A percentile compares a stretch with the other conserved stretches of the same genome.
These are phyloP conservation scores for Tor tambroides DNA, from an alignment of 2,113 vertebrate species.

Conservation along the genomic window DNA sequence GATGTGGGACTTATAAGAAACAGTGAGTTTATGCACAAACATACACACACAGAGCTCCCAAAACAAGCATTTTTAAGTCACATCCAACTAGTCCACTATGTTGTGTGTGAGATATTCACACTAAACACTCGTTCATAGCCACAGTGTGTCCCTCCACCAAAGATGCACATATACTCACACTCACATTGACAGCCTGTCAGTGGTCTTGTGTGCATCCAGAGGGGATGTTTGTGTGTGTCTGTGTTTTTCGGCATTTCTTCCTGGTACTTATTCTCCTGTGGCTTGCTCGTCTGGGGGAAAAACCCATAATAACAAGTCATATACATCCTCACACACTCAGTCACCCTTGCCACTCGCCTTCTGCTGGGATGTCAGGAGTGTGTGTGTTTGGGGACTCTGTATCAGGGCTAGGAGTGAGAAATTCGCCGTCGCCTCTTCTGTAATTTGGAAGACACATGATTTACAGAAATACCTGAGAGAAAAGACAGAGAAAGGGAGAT, in stretches of 20 bases:
- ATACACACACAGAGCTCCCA: conserved; percentile 1
- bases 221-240: conserved; percentile 23
- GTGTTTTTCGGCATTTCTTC: neutral
- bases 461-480: conserved; percentile 26
- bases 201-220: neutral
- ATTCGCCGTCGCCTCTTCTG: conserved; percentile 37
- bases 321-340: conserved; percentile 8
- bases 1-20: conserved; percentile 24
- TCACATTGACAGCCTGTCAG: conserved; percentile 23
- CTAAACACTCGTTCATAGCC: neutral
- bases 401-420: conserved; percentile 14
- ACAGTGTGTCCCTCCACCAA: neutral
- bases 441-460: neutral
- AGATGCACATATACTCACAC: neutral
- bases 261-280: neutral
- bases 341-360: conserved; percentile 15
- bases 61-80: neutral
- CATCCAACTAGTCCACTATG: neutral
- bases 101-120: neutral
- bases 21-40: neutral
- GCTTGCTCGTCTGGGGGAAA: neutral
- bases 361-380: neutral
- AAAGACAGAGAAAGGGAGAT: conserved; percentile 17
- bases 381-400: neutral
- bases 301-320: conserved; percentile 1